Base-by-base conservation (phyloP, 1,140 invertebrate species). In the Tetramorium alpestre region DNA sequence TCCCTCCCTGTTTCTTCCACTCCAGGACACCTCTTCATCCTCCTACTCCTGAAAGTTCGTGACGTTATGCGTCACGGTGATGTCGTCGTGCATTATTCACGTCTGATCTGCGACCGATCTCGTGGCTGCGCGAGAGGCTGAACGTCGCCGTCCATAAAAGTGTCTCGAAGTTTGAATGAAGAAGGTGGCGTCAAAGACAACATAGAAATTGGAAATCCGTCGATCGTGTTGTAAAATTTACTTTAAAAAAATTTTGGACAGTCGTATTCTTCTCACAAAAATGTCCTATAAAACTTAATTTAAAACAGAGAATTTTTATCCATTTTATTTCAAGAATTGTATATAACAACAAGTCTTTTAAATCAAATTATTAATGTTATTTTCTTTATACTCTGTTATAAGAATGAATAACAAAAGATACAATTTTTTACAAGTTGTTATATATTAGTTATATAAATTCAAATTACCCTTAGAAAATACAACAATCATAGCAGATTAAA, bases 31-130 rank as follows among this genome's bases (percentile, higher is more conserved):
- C n/a, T 6, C 41, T 10, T 3, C 41, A 0, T 22, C 5, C 65
- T n/a, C 28, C 80, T n/a, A 13, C n/a, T 28, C 33, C 41, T 87
- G 11, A 67, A 87, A 72, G 67, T 72, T 73, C 51, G 25, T 33
- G 70, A 89, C 62, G 85, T 58, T 62, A 25, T 56, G 77, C 81
- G 69, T 87, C 44, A 44, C 60, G 58, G 49, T 56, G 51, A 58
- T 18, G 62, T 86, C 80, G 62, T 77, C 47, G 54, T 86, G 67
- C 82, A 88, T 90, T 90, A 90, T 90, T 90, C 86, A 90, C 86
- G 51, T 67, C 51, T 49, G 85, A 90, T 89, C 85, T 80, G 47
- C 58, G 18, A n/a, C 38, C 64, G 64, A 49, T 25, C 22, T n/a
- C 28, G 25, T 70, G 25, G 18, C 75, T 25, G 44, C 16, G 10